Evolutionary conservation across 2,888 invertebrate genomes (phyloP).

Genomic region (Thecophora atra): DNA sequence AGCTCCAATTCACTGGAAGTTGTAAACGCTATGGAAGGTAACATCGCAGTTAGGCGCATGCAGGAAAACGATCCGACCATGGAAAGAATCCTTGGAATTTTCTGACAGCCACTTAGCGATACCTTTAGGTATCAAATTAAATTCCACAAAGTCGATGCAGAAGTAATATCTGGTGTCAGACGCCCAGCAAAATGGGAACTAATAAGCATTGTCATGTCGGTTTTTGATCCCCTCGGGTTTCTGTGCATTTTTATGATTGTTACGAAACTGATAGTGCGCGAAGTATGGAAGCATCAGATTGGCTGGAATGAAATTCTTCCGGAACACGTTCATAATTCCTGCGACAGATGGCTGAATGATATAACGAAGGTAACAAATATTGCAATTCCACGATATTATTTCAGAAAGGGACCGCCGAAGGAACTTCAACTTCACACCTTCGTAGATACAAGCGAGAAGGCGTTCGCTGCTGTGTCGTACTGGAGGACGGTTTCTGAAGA

Average conservation of each 20-base stretch:
- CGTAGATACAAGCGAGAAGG: no score
- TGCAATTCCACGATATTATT: slow-evolving; percentile 34
- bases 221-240: neutral
- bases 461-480: neutral
- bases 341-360: slow-evolving; percentile 31
- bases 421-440: no score
- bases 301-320: no score
- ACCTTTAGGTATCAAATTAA: neutral
- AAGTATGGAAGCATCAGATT: slow-evolving; percentile 33
- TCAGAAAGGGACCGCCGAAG: no score
- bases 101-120: neutral
- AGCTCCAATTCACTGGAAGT: no score
- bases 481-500: neutral
- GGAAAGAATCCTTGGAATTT: neutral
- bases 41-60: no score
- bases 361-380: slow-evolving; percentile 5
- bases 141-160: neutral
- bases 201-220: neutral
- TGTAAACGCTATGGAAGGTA: no score
- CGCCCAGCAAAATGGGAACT: neutral
- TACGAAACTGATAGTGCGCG: slow-evolving; percentile 32
- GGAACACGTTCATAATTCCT: no score
- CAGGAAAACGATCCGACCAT: no score
- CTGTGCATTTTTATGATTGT: neutral
- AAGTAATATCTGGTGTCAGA: neutral